Evolutionary conservation across 2,113 vertebrate genomes (phyloP).

Genomic region (Oncorhynchus tshawytscha): DNA sequence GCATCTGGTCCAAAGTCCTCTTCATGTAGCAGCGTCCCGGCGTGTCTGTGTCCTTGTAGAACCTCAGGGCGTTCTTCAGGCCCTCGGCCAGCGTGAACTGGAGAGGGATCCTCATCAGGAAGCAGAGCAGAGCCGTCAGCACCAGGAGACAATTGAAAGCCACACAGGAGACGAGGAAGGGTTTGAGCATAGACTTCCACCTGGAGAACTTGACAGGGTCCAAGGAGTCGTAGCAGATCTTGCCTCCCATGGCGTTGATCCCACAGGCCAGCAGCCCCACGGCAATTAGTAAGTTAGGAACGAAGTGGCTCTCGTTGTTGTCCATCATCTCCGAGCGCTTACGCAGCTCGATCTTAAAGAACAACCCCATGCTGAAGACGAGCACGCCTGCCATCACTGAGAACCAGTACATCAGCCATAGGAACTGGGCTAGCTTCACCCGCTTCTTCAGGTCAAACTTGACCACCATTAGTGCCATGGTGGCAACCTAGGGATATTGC

Average conservation of each 20-base stretch:
- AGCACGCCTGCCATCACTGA: slow-evolving; percentile 88
- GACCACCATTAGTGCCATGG: slow-evolving; percentile 90
- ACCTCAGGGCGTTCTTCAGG: slow-evolving; percentile 89
- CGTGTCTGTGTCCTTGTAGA: slow-evolving; percentile 94
- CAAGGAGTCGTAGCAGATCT: slow-evolving; percentile 94
- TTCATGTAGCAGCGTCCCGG: slow-evolving; percentile 98
- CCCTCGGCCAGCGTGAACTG: slow-evolving; percentile 87
- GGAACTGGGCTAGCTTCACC: slow-evolving; percentile 91
- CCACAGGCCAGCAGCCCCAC: slow-evolving; percentile 84
- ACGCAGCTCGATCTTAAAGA: slow-evolving; percentile 94
- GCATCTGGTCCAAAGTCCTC: slow-evolving; percentile 94
- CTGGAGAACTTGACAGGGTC: slow-evolving; percentile 86
- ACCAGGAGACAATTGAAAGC: slow-evolving; percentile 80
- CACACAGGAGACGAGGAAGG: slow-evolving; percentile 81
- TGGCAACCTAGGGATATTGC: slow-evolving; percentile 41
- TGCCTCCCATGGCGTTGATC: slow-evolving; percentile 88
- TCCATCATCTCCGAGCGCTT: slow-evolving; percentile 97
- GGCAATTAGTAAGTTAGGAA: slow-evolving; percentile 91
- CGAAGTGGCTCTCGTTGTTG: slow-evolving; percentile 93
- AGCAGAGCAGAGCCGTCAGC: slow-evolving; percentile 81
- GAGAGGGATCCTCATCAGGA: slow-evolving; percentile 85
- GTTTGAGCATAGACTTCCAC: slow-evolving; percentile 89
- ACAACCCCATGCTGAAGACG: slow-evolving; percentile 90
- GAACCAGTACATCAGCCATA: slow-evolving; percentile 98
- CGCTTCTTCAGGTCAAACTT: slow-evolving; percentile 93